Base-by-base conservation (phyloP, 1,140 invertebrate species). In the Achatina immaculata region DNA sequence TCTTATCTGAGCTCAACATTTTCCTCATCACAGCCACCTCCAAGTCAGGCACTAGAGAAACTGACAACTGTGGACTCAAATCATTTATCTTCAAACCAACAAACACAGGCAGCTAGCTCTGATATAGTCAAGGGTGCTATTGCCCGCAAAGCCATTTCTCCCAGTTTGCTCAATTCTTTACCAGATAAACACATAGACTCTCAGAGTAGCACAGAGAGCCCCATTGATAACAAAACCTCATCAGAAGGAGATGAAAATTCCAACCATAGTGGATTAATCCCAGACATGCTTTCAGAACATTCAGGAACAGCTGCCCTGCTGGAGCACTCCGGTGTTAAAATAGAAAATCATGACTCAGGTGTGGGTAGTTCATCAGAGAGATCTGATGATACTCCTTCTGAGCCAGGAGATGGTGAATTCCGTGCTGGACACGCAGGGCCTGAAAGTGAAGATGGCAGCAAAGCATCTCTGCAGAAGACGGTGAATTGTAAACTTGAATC, bases 331-430 rank as follows among this genome's bases (percentile, higher is more conserved):
- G 69, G 78, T 42, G 74, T 78, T 58, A 86, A 87, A 79, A 78
- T 69, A 28, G 86, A 88, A 76, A 89, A 87, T 82, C 85, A 88
- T 83, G 88, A 89, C 71, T 89, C 88, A 40, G 88, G 88, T 73
- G 83, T 89, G 16, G 88, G 88, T 36, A 89, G 88, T 82, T 87
- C 87, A 38, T 89, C 88, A 45, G 88, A 89, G 66, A 82, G 88
- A 62, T 89, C 88, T 31, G 88, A 89, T 77, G 88, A 88, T 75
- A 84, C 88, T 68, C 88, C 88, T 34, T 89, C 88, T 69, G 88
- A 89, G 82, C 84, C 84, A 36, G 88, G 88, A 62, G 88, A 89
- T 82, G 83, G 81, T 40, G 88, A 89, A 66, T 87, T 85, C 66
- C 42, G 76, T 31, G 38, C 74, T 58, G 48, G 31, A 28, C 58